Conservation (phyloP, 2,113 vertebrate genomes). For the Plectropomus leopardus region DNA sequence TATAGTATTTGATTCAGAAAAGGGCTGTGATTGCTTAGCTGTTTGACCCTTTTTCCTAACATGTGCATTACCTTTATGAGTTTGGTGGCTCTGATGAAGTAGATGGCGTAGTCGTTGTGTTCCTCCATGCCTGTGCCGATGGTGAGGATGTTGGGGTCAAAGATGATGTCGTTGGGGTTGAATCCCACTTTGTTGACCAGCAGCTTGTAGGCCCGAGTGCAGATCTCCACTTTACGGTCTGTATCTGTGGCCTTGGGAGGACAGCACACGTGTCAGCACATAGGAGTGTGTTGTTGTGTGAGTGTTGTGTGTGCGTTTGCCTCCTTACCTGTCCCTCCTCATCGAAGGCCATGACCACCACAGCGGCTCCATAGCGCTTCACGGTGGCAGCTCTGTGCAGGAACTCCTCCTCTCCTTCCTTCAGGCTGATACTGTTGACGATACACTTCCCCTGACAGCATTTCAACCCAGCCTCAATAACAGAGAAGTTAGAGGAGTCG, state of each 20-base stretch:
- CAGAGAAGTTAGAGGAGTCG: constrained; percentile 95
- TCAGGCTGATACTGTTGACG: constrained; percentile 98
- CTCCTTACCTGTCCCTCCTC: constrained; percentile 92
- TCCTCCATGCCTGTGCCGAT: constrained; percentile 99
- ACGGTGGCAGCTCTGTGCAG: constrained; percentile 89
- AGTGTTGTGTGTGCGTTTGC: neutral
- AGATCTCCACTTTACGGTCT: constrained; percentile 90
- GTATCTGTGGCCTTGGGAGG: constrained; percentile 91
- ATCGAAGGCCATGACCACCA: constrained; percentile 98
- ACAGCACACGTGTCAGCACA: neutral
- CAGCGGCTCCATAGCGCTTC: constrained; percentile 92
- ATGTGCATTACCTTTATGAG: constrained; percentile 89
- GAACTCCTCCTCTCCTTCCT: constrained; percentile 95
- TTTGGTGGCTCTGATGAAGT: constrained; percentile 92
- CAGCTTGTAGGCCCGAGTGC: constrained; percentile 92
- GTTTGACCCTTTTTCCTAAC: neutral
- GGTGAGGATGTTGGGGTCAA: constrained; percentile 98
- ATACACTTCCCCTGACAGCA: constrained; percentile 98
- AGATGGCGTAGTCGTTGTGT: constrained; percentile 92
- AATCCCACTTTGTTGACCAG: constrained; percentile 89
- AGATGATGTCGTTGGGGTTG: constrained; percentile 96
- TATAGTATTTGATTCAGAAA: neutral
- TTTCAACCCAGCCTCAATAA: constrained; percentile 96
- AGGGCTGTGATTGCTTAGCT: neutral
- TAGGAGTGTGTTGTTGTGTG: neutral